These are phyloP conservation scores for Drosophila prostipennis DNA, from an alignment of 2,888 invertebrate genomes.

Conservation along the genomic window DNA sequence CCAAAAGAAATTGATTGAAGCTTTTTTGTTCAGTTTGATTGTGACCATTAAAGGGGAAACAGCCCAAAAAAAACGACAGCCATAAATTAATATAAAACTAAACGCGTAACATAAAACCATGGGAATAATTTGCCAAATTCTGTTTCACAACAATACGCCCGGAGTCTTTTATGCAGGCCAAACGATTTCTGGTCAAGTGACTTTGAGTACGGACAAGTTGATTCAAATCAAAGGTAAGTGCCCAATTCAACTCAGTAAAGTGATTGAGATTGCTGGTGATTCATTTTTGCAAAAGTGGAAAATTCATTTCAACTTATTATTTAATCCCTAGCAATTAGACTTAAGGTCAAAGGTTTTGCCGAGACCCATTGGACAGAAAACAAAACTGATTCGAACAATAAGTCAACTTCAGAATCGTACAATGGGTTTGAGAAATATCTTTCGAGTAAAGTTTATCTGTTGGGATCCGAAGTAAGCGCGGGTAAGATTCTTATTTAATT, in stretches of 20 bases:
- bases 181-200: slow-evolving; percentile 71
- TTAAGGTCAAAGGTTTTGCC: slow-evolving; percentile 66
- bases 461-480: slow-evolving; percentile 80
- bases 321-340: slow-evolving; percentile 47
- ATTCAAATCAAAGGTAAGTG: slow-evolving; percentile 67
- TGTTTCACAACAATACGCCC: slow-evolving; percentile 71
- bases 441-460: slow-evolving; percentile 83
- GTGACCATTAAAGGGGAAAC: slow-evolving; percentile 11
- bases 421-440: slow-evolving; percentile 83
- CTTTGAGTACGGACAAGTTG: slow-evolving; percentile 65
- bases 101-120: not conserved
- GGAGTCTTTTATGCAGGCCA: slow-evolving; percentile 82
- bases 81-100: not conserved
- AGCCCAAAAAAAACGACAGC: slow-evolving; percentile 2
- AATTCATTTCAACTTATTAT: too few relatives aligned
- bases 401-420: slow-evolving; percentile 15
- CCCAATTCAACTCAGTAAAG: not conserved
- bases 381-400: slow-evolving; percentile 14
- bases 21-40: slow-evolving; percentile 14
- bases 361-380: slow-evolving; percentile 63
- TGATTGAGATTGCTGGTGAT: not conserved
- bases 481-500: slow-evolving; percentile 1
- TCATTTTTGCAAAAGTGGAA: not conserved
- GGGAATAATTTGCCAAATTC: slow-evolving; percentile 37
- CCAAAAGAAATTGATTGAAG: slow-evolving; percentile 11